phyloP scores from a whole-genome alignment of 2,888 invertebrate species.

The Cheilosia scutellata region DNA sequence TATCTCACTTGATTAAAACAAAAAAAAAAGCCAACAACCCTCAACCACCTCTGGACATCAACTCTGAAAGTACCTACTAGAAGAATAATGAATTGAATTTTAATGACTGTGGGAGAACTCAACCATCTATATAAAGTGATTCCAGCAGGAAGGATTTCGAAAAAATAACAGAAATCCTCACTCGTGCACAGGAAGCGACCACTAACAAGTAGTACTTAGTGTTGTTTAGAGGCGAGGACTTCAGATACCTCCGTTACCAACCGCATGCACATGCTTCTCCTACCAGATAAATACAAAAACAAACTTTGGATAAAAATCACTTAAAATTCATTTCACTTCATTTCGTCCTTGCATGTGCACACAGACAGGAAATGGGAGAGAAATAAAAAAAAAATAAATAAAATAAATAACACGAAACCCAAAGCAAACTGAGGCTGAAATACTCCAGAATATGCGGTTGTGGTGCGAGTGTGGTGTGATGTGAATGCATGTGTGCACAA shows the following conservation, averaged over 20 bases:
- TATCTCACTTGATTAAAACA: not conserved
- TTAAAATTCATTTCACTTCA: slow-evolving; percentile 74
- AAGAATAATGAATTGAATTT: slow-evolving; percentile 72
- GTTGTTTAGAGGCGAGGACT: slow-evolving; percentile 39
- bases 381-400: slow-evolving; percentile 9
- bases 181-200: slow-evolving; percentile 32
- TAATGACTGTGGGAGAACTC: slow-evolving; percentile 66
- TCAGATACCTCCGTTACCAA: slow-evolving; percentile 10
- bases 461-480: not conserved
- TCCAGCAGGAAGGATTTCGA: not conserved
- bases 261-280: slow-evolving; percentile 22
- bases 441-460: slow-evolving; percentile 46
- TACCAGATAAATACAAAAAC: slow-evolving; percentile 18
- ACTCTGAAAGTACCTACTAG: slow-evolving; percentile 10
- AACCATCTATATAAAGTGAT: slow-evolving; percentile 40
- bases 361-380: slow-evolving; percentile 15
- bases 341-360: slow-evolving; percentile 55
- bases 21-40: slow-evolving; percentile 4
- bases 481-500: slow-evolving; percentile 26
- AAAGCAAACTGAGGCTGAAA: slow-evolving; percentile 34
- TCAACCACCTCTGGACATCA: slow-evolving; percentile 30
- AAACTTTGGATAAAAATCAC: slow-evolving; percentile 75
- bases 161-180: slow-evolving; percentile 14
- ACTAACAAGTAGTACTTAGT: slow-evolving; percentile 41
- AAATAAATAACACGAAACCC: slow-evolving; percentile 9